These are phyloP conservation scores for Cryptoblepharus egeriae DNA, from an alignment of 2,797 vertebrate genomes.

Conservation along the genomic window DNA sequence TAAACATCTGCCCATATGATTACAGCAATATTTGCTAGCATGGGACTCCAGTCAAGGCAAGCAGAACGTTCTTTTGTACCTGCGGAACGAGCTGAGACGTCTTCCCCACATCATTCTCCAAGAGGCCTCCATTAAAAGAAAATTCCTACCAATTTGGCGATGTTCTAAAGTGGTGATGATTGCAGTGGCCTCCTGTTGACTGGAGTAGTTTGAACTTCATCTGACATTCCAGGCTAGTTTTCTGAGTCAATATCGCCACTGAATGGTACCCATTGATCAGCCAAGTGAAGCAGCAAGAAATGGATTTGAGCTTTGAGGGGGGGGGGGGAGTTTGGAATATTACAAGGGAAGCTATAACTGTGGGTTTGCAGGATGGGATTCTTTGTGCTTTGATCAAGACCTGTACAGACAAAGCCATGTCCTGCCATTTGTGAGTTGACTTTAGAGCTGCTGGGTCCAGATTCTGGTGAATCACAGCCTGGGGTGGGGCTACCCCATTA, in stretches of 20 bases:
- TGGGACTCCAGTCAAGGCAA: not conserved
- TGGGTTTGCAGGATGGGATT: constrained; percentile 51
- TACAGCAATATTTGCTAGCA: not conserved
- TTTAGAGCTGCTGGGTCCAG: constrained; percentile 12
- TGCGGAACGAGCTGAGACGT: constrained; percentile 21
- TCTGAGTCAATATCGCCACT: constrained; percentile 68
- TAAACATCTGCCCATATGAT: not conserved
- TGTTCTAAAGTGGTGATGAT: constrained; percentile 28
- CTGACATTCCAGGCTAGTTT: constrained; percentile 69
- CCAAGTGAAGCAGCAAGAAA: constrained; percentile 69
- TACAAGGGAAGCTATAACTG: constrained; percentile 52
- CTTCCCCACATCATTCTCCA: constrained; percentile 15
- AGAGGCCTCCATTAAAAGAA: constrained; percentile 29
- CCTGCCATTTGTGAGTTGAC: constrained; percentile 28
- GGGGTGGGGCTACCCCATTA: too few species aligned
- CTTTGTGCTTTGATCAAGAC: constrained; percentile 43
- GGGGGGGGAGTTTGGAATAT: constrained; percentile 38
- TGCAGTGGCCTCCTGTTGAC: constrained; percentile 38
- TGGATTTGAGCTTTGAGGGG: constrained; percentile 61
- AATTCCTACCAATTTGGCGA: not conserved
- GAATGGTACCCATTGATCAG: constrained; percentile 73
- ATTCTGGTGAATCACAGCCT: too few species aligned
- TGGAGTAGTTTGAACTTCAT: constrained; percentile 49
- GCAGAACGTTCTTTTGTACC: not conserved
- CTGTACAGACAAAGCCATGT: constrained; percentile 44